Conservation (phyloP, 2,888 invertebrate genomes). For the Drosophila longiperda region DNA sequence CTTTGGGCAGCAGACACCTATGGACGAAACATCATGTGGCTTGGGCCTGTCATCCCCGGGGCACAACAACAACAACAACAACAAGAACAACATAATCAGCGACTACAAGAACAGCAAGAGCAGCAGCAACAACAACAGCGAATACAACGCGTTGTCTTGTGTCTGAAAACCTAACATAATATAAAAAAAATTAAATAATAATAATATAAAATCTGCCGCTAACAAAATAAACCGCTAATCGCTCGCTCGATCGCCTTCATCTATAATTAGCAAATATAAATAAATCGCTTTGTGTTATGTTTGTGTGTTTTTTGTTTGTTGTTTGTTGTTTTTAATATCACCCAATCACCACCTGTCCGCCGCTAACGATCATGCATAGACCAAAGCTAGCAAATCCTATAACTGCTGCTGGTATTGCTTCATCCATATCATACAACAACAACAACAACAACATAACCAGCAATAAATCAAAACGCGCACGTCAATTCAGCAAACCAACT, state of each 20-base stretch:
- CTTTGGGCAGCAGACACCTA: conserved; percentile 54
- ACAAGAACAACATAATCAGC: conserved; percentile 23
- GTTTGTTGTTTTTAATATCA: conserved; percentile 61
- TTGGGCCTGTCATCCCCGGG: conserved; percentile 45
- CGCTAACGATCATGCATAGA: conserved; percentile 79
- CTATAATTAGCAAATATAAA: conserved; percentile 37
- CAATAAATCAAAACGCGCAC: conserved; percentile 36
- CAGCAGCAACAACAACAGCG: conserved; percentile 30
- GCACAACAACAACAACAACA: conserved; percentile 29
- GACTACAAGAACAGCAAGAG: conserved; percentile 23
- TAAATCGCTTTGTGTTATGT: conserved; percentile 56
- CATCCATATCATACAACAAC: conserved; percentile 73
- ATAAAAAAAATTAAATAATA: conserved; percentile 11
- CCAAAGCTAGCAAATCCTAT: conserved; percentile 75
- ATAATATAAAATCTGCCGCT: conserved; percentile 40
- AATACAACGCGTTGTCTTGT: conserved; percentile 41
- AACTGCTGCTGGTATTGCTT: conserved; percentile 78
- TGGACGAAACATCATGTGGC: conserved; percentile 68
- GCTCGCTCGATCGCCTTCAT: conserved; percentile 30
- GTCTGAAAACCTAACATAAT: conserved; percentile 65
- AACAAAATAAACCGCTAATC: conserved; percentile 54
- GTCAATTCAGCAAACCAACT: conserved; percentile 37
- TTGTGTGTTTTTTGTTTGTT: conserved; percentile 54
- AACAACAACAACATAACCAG: conserved; percentile 23
- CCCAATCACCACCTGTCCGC: conserved; percentile 48